Evolutionary conservation across 1,140 invertebrate genomes (phyloP).

Genomic region (Aphelenchoides avenae): DNA sequence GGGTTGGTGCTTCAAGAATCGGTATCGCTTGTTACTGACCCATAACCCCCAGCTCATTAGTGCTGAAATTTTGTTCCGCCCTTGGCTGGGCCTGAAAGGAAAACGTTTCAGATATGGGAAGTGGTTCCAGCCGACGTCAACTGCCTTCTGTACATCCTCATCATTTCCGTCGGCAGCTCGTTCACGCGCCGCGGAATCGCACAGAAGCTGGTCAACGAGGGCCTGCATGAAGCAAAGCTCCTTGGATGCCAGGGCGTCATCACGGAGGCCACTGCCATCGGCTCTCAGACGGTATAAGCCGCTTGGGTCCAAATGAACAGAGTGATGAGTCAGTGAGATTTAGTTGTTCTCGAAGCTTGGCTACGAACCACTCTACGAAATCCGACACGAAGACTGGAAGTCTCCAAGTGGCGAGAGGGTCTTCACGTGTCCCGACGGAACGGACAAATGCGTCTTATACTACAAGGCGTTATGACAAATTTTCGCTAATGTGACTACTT

Average conservation of each 20-base stretch:
- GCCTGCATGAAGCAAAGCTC: slow-evolving; percentile 27
- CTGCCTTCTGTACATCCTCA: slow-evolving; percentile 11
- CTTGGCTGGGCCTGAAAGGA: neutral
- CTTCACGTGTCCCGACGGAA: slow-evolving; percentile 34
- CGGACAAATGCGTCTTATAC: too few species aligned
- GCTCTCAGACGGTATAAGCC: slow-evolving; percentile 34
- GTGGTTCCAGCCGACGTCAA: slow-evolving; percentile 25
- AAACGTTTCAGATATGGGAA: slow-evolving; percentile 32
- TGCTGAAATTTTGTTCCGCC: too few species aligned
- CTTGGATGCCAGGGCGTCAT: slow-evolving; percentile 37
- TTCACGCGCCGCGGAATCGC: slow-evolving; percentile 35
- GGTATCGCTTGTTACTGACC: too few species aligned
- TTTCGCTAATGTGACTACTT: too few species aligned
- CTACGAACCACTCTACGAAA: slow-evolving; percentile 29
- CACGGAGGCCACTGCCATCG: slow-evolving; percentile 37
- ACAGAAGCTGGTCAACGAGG: slow-evolving; percentile 22
- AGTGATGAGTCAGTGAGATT: neutral
- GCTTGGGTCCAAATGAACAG: too few species aligned
- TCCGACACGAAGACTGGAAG: slow-evolving; percentile 27
- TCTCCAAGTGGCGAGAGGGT: slow-evolving; percentile 32
- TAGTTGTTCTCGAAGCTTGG: slow-evolving; percentile 37
- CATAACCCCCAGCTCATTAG: too few species aligned
- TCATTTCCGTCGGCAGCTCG: slow-evolving; percentile 24
- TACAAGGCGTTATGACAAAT: too few species aligned
- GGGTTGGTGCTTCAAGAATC: too few species aligned